A percentile compares a stretch with the other conserved stretches of the same genome.
Evolutionary conservation across 2,113 vertebrate species (phyloP).

Genomic region (Ptilonorhynchus violaceus): DNA sequence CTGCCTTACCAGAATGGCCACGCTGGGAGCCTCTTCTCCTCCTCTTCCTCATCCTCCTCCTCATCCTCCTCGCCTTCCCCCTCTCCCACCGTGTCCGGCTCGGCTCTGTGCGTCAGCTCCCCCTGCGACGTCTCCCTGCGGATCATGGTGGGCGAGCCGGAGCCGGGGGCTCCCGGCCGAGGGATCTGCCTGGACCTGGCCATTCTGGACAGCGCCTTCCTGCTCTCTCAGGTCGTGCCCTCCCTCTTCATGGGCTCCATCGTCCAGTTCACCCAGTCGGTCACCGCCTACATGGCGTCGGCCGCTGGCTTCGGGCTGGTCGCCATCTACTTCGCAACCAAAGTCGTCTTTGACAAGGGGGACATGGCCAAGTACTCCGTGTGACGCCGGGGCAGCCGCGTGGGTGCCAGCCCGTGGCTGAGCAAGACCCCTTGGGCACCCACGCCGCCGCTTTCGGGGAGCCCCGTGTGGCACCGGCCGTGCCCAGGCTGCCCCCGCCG

Average conservation of each 20-base stretch:
- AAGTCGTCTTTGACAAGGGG: conserved; percentile 79
- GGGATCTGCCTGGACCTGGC: conserved; percentile 88
- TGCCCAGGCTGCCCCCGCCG: neutral
- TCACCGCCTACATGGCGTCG: conserved; percentile 82
- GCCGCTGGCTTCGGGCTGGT: conserved; percentile 78
- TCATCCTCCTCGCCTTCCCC: neutral
- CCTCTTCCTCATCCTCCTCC: neutral
- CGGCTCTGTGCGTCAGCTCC: conserved; percentile 63
- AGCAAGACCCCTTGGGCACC: too few relatives aligned
- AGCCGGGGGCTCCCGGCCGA: conserved; percentile 35
- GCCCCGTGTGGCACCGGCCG: neutral
- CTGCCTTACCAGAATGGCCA: conserved; percentile 65
- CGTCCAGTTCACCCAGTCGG: conserved; percentile 82
- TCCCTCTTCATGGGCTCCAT: conserved; percentile 84
- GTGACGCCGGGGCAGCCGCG: neutral
- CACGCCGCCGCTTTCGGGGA: fast-evolving
- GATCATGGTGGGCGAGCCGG: conserved; percentile 50
- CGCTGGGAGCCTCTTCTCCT: neutral
- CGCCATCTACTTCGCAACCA: conserved; percentile 82
- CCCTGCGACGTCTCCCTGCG: conserved; percentile 66
- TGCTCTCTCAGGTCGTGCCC: conserved; percentile 85
- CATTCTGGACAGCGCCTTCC: conserved; percentile 85
- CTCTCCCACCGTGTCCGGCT: neutral
- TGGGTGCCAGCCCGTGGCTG: neutral
- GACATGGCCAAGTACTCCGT: conserved; percentile 72